Evolutionary conservation across 2,888 invertebrate species (phyloP).

Genomic region (Crepidodera aurea): DNA sequence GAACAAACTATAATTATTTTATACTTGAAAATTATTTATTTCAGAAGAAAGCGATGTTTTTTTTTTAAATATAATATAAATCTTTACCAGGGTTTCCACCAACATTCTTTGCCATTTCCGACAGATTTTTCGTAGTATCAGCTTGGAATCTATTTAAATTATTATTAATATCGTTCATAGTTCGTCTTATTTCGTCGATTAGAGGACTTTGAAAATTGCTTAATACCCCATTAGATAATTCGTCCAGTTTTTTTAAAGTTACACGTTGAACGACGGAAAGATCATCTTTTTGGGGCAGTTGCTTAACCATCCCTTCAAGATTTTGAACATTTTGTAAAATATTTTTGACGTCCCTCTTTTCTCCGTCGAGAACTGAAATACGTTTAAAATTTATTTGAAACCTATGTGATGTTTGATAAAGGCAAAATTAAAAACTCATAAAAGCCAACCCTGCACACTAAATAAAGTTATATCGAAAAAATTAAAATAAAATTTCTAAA

Average conservation of each 20-base stretch:
- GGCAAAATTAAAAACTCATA: no score
- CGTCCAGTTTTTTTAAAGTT: conserved; percentile 59
- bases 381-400: no score
- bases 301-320: conserved; percentile 47
- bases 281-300: conserved; percentile 64
- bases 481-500: no score
- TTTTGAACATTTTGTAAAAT: conserved; percentile 50
- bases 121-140: background rate
- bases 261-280: conserved; percentile 69
- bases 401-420: no score
- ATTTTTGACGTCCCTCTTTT: conserved; percentile 52
- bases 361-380: conserved; percentile 51
- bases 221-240: conserved; percentile 6
- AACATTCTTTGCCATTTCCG: background rate
- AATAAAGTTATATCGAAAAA: no score
- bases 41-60: background rate
- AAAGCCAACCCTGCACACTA: no score
- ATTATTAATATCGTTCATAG: background rate
- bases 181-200: background rate
- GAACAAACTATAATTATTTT: no score
- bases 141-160: background rate
- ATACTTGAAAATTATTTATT: background rate
- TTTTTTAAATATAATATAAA: background rate
- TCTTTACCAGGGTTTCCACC: background rate
- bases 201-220: background rate